These are phyloP conservation scores for Diplosoma virens DNA, from an alignment of 23 tunicate genomes.

Conservation along the genomic window DNA sequence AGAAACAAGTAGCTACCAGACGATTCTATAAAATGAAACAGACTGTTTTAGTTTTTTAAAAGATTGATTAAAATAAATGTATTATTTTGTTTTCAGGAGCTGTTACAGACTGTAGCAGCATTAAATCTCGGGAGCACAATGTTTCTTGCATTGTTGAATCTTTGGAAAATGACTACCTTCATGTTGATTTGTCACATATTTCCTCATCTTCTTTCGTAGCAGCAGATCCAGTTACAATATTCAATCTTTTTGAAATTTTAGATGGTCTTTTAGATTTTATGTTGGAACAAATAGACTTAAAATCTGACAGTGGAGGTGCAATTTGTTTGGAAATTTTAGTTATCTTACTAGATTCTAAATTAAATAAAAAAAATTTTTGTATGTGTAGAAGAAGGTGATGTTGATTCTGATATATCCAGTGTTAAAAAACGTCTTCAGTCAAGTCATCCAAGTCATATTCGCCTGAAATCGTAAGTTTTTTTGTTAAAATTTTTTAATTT, in stretches of 20 bases:
- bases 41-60: too few species aligned
- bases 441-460: too few species aligned
- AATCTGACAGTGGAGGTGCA: constrained; percentile 76
- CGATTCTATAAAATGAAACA: too few species aligned
- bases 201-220: constrained; percentile 39
- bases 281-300: constrained; percentile 60
- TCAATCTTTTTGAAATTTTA: constrained; percentile 78
- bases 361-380: background rate
- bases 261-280: constrained; percentile 86
- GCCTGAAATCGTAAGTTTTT: too few species aligned
- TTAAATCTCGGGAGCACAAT: constrained; percentile 64
- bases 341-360: background rate
- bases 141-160: constrained; percentile 62
- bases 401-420: constrained; percentile 67
- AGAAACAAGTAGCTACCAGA: too few species aligned
- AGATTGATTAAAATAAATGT: too few species aligned
- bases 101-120: constrained; percentile 42
- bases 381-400: constrained; percentile 82
- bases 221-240: constrained; percentile 57
- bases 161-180: constrained; percentile 65
- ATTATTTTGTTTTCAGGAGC: constrained; percentile 43
- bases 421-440: constrained; percentile 7
- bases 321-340: background rate
- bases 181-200: constrained; percentile 76
- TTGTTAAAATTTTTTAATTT: too few species aligned